These are phyloP conservation scores for Paracyclopina nana DNA, from an alignment of 1,140 invertebrate species.

Conservation along the genomic window DNA sequence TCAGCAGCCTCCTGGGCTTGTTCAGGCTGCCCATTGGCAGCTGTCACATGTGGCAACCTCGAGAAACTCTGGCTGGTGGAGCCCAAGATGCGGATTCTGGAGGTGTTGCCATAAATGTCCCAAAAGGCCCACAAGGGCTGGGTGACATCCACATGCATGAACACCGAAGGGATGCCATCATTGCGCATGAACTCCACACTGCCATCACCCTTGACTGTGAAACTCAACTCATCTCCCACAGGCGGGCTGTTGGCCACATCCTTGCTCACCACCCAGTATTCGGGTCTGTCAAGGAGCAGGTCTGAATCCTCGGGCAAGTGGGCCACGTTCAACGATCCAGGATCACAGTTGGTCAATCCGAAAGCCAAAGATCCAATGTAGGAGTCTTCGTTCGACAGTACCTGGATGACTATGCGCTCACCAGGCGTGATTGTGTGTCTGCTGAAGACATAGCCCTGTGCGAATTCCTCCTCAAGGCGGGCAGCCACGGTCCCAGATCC, in stretches of 20 bases:
- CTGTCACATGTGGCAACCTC: not conserved
- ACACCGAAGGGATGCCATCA: slow-evolving; percentile 48
- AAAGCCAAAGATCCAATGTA: slow-evolving; percentile 73
- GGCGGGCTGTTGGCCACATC: slow-evolving; percentile 64
- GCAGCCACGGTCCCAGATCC: slow-evolving; percentile 56
- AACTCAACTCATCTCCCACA: slow-evolving; percentile 57
- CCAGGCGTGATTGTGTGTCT: slow-evolving; percentile 56
- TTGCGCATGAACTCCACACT: slow-evolving; percentile 78
- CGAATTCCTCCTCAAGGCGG: slow-evolving; percentile 61
- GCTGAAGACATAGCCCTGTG: slow-evolving; percentile 85
- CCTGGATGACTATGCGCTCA: slow-evolving; percentile 59
- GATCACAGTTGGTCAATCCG: slow-evolving; percentile 82
- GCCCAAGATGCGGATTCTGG: slow-evolving; percentile 53
- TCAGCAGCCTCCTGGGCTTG: not conserved
- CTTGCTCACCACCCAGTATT: slow-evolving; percentile 91
- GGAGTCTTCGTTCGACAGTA: slow-evolving; percentile 57
- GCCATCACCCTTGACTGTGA: slow-evolving; percentile 27
- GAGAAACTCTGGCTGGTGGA: slow-evolving; percentile 17
- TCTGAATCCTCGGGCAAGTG: slow-evolving; percentile 85
- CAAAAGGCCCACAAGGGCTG: slow-evolving; percentile 80
- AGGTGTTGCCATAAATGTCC: slow-evolving; percentile 83
- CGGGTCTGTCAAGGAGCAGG: slow-evolving; percentile 68
- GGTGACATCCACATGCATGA: slow-evolving; percentile 86
- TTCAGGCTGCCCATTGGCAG: not conserved
- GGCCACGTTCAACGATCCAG: slow-evolving; percentile 40